A percentile compares a stretch with the other conserved stretches of the same genome.
Evolutionary conservation across 1,140 invertebrate species (phyloP).

Genomic region (Patella vulgata): DNA sequence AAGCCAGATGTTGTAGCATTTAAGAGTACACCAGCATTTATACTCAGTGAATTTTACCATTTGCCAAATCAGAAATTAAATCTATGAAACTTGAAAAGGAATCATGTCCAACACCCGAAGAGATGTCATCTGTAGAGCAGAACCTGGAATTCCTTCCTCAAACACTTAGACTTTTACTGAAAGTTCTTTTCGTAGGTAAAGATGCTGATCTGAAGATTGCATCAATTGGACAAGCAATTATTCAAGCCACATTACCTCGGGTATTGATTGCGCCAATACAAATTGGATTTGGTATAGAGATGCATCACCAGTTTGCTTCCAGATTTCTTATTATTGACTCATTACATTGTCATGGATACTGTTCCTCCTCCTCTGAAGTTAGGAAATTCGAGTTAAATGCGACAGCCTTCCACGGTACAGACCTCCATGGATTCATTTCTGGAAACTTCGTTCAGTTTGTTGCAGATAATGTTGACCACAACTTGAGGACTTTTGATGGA

Average conservation of each 20-base stretch:
- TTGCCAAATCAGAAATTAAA: constrained; percentile 17
- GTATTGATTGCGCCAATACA: constrained; percentile 34
- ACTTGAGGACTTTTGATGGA: constrained; percentile 28
- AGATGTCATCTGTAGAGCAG: constrained; percentile 4
- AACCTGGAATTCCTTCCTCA: no score
- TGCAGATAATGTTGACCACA: constrained; percentile 39
- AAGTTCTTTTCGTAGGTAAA: no score
- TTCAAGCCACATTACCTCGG: constrained; percentile 47
- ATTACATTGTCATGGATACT: constrained; percentile 33
- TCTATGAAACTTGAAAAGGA: neutral
- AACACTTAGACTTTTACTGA: no score
- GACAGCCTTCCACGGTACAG: no score
- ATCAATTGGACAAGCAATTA: constrained; percentile 48
- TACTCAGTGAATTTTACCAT: no score
- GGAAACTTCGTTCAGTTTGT: constrained; percentile 23
- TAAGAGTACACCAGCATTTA: constrained; percentile 15
- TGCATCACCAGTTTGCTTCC: constrained; percentile 45
- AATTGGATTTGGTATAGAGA: no score
- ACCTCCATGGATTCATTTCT: neutral
- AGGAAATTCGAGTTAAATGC: constrained; percentile 25
- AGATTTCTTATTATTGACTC: constrained; percentile 42
- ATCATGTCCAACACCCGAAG: neutral
- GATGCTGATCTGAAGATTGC: no score
- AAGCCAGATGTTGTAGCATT: constrained; percentile 14
- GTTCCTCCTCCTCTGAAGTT: constrained; percentile 42